Percentiles rank a stretch among this genome's conserved stretches.
Evolutionary conservation across 2,113 vertebrate species (phyloP).

Genomic region (Amphiprion ocellaris): DNA sequence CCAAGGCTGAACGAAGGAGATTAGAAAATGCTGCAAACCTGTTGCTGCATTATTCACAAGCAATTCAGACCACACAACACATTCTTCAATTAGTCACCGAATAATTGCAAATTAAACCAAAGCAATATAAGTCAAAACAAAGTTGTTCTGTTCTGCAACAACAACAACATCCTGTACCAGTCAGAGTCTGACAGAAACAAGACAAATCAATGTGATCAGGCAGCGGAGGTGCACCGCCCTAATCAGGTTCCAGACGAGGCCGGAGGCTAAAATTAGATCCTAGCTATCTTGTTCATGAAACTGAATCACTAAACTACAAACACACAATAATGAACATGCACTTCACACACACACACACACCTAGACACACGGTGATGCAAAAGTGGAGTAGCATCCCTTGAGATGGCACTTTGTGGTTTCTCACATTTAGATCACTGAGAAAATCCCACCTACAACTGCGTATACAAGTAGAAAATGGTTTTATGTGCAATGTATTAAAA

Average conservation of each 20-base stretch:
- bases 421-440: slow-evolving; percentile 13
- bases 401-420: slow-evolving; percentile 25
- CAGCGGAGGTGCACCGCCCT: slow-evolving; percentile 58
- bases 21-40: background rate
- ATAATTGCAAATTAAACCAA: slow-evolving; percentile 40
- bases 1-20: background rate
- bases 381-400: slow-evolving; percentile 12
- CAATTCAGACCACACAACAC: background rate
- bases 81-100: slow-evolving; percentile 11
- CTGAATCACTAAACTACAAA: slow-evolving; percentile 61
- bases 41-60: too few species aligned
- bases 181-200: slow-evolving; percentile 60
- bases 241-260: slow-evolving; percentile 70
- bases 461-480: background rate
- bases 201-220: slow-evolving; percentile 67
- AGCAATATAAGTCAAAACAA: slow-evolving; percentile 33
- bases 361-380: slow-evolving; percentile 17
- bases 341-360: slow-evolving; percentile 5
- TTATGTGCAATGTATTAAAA: too few species aligned
- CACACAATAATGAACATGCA: slow-evolving; percentile 34
- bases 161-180: slow-evolving; percentile 55
- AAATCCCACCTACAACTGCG: background rate
- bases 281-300: slow-evolving; percentile 60
- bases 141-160: slow-evolving; percentile 41
- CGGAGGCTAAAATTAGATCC: slow-evolving; percentile 64